Conservation (phyloP, 2,888 invertebrate genomes). For the Bruchidius siliquastri region DNA sequence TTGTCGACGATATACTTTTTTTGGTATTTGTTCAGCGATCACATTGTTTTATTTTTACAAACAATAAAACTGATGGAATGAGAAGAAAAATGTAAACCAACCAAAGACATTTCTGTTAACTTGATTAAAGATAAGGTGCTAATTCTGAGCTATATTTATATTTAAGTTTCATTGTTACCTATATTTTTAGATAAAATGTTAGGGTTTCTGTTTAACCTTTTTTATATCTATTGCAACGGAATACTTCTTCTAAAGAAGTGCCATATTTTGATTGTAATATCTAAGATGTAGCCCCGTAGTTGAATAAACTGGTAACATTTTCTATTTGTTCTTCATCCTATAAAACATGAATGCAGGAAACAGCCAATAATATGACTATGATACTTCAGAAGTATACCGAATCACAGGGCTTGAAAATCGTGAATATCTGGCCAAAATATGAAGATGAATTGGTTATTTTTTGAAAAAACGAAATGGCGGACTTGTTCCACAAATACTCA, state of each 20-base stretch:
- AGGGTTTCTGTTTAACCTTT: constrained; percentile 17
- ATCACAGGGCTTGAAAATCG: no score
- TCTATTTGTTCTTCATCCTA: constrained; percentile 13
- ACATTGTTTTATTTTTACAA: not conserved
- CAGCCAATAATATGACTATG: no score
- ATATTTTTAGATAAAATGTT: constrained; percentile 20
- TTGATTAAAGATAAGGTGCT: constrained; percentile 34
- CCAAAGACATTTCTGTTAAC: constrained; percentile 32
- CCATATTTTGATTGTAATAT: constrained; percentile 27
- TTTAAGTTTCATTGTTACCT: constrained; percentile 26
- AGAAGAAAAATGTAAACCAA: constrained; percentile 15
- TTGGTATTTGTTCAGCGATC: not conserved
- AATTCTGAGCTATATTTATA: constrained; percentile 22
- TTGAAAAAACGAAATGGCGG: no score
- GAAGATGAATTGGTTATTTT: no score
- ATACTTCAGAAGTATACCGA: no score
- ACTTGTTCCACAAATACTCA: no score
- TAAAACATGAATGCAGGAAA: no score
- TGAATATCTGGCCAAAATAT: no score
- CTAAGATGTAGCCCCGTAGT: constrained; percentile 33
- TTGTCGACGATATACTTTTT: not conserved
- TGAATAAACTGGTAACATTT: constrained; percentile 30
- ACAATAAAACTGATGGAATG: not conserved
- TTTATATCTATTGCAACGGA: constrained; percentile 24
- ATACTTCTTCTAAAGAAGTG: constrained; percentile 27